Conservation (phyloP, 2,113 vertebrate genomes). For the Mirza zaza region DNA sequence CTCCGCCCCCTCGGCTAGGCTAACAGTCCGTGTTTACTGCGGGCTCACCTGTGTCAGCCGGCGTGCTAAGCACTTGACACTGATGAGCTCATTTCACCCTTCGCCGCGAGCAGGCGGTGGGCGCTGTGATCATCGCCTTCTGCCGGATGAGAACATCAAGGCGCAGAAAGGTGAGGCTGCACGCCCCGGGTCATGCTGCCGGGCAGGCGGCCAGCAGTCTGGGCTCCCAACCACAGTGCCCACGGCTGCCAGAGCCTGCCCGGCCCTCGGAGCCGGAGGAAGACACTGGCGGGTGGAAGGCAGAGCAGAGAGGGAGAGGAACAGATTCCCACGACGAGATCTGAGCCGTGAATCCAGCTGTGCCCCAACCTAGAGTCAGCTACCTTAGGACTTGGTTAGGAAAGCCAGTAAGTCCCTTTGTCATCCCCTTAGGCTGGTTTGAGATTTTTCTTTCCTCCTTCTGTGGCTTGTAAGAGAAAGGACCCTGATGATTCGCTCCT, state of each 20-base stretch:
- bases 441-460: neutral
- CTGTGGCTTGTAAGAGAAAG: conserved; percentile 34
- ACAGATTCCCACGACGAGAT: rapidly evolving
- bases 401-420: neutral
- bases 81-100: neutral
- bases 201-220: conserved; percentile 8
- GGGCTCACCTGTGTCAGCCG: neutral
- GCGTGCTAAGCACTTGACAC: neutral
- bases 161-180: neutral
- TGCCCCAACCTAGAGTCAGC: neutral
- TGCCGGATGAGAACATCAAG: neutral
- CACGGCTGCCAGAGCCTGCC: neutral
- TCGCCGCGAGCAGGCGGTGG: neutral
- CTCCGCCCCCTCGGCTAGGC: neutral
- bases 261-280: neutral
- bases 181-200: neutral
- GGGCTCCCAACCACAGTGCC: neutral
- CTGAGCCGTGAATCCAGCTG: neutral
- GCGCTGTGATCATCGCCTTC: neutral
- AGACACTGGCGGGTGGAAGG: neutral
- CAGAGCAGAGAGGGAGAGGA: neutral
- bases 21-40: neutral
- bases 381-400: neutral
- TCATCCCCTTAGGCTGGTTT: neutral
- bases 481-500: neutral